These are phyloP conservation scores for Synergus laeviventris DNA, from an alignment of 2,888 invertebrate genomes.

Conservation along the genomic window DNA sequence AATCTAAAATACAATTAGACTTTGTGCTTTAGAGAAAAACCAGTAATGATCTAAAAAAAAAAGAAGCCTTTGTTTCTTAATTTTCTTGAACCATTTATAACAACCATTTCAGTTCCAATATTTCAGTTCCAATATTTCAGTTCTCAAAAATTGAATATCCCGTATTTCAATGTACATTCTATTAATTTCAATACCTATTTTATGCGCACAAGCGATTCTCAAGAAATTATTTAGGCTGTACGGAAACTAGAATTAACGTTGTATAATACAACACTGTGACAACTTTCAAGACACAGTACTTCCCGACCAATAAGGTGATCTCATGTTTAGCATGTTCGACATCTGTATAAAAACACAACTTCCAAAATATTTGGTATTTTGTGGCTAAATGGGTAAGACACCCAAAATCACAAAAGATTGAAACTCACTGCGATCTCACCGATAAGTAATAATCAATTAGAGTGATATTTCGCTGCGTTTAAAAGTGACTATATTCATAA, in stretches of 20 bases:
- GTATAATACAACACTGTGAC: background rate
- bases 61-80: background rate
- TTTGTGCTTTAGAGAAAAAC: background rate
- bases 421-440: too few relatives aligned
- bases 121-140: slow-evolving; percentile 38
- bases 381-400: background rate
- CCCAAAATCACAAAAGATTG: too few relatives aligned
- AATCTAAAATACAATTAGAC: background rate
- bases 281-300: background rate
- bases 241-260: background rate
- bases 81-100: background rate
- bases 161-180: background rate
- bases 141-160: slow-evolving; percentile 22
- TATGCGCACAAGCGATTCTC: background rate
- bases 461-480: too few relatives aligned
- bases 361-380: background rate
- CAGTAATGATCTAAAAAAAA: too few relatives aligned
- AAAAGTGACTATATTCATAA: too few relatives aligned
- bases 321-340: background rate
- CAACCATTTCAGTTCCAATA: slow-evolving; percentile 27
- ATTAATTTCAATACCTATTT: background rate
- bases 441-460: too few relatives aligned
- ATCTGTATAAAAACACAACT: background rate
- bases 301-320: background rate
- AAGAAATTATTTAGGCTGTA: background rate